Base-by-base conservation (phyloP, 2,888 invertebrate species). In the Odontomyia ornata region DNA sequence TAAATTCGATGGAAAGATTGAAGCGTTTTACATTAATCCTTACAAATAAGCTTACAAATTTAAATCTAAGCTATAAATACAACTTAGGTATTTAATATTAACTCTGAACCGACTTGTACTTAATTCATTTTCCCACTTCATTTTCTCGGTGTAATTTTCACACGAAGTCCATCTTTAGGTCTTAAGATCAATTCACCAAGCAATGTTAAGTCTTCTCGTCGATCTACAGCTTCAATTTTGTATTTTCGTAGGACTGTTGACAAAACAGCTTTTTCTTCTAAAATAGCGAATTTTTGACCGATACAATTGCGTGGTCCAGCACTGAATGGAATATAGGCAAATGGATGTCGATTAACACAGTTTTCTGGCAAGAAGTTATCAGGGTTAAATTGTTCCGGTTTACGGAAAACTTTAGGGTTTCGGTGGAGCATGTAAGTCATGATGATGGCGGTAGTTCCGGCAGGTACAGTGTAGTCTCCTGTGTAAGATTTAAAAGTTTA, bases 361-460 rank as follows among this genome's bases (percentile, higher is more conserved):
- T 90, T 89, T 82, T 93, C 91, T 0, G 91, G 90, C 78, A 91
- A 84, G 84, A 94, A 94, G 81, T 93, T 88, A 72, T 93, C 92
- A 0, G 93, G 93, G 82, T 92, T 90, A 83, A 92, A 93, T 79
- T 86, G 88, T 64, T 90, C 88, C 0, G 94, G 92, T 80, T 93
- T 89, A 1, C 91, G 89, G 85, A 90, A 94, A 47, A 89, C 85
- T 28, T 90, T 88, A 0, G 90, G 89, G 82, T 91, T 89, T 28
- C 91, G 89, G 83, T 94, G 94, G 46, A 92, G 80, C 81, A 91
- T 91, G 81, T 88, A 91, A 7, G 92, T 91, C 80, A 89, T 89
- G 13, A 93, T 88, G 73, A 90, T 89, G 1, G 90, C 88, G 15
- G 87, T 85, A 0, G 89, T 88, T 5, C 89, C 90, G 23, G 88